Evolutionary conservation across 2,113 vertebrate genomes (phyloP), one percentile per base, ranked within the genome.

Genomic region (Myiopsitta monachus): DNA sequence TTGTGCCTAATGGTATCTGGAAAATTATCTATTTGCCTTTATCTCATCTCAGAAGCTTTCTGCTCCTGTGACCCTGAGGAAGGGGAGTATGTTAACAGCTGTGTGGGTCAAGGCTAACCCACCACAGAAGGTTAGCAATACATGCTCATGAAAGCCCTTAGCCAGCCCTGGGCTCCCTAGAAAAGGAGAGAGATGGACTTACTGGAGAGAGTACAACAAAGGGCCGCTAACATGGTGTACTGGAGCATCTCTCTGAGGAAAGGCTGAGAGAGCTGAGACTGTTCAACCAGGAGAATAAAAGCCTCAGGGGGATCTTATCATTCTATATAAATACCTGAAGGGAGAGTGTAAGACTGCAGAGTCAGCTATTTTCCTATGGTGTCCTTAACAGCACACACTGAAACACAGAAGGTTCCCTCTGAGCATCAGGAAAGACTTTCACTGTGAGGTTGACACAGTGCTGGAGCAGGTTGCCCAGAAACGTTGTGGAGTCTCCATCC

Each of bases 1-100:
- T 78, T 33, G 2, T 16, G 36, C 14, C 59, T 59, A 30, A 41
- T 0, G 1, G n/a, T 38, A 70, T 26, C 38, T 52, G 38, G 17
- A 28, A 63, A 82, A 8, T 22, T 51, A 33, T 24, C 7, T 46
- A 31, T 21, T n/a, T 85, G 26, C n/a, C 17, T 68, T 47, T 57
- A 59, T 64, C 30, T 78, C 19, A 43, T 3, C 23, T 15, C 30
- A 52, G 11, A 74, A 69, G 9, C 3, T 85, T 77, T 33, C 7
- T 46, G 5, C 26, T 68, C 30, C 44, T 85, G 6, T 49, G 36
- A 3, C 23, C n/a, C 54, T 74, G 59, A 63, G 30, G 12, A 88
- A 7, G 6, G 5, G 3, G 6, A 66, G 6, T n/a, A 30, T 64
- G 23, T 38, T 23, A 67, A 14, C 22, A 57, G 12, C 7, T 68